Conservation (phyloP, 2,113 vertebrate species). For the Oryzias woworae region DNA sequence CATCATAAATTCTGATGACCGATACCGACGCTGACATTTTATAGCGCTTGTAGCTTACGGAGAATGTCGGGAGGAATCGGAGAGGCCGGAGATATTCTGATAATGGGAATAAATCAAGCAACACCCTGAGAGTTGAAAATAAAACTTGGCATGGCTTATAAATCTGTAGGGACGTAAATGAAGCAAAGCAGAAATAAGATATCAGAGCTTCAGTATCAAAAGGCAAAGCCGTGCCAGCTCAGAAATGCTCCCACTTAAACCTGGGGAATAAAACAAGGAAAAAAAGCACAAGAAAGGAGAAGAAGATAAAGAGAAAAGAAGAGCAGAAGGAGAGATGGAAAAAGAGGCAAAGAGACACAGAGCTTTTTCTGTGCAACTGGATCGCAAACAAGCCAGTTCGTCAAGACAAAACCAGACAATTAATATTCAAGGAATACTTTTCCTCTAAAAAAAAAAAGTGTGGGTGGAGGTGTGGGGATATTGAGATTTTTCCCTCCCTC, state of each 20-base stretch:
- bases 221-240: slow-evolving; percentile 18
- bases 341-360: slow-evolving; percentile 56
- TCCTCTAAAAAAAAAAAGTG: slow-evolving; percentile 34
- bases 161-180: slow-evolving; percentile 61
- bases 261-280: slow-evolving; percentile 10
- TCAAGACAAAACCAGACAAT: slow-evolving; percentile 59
- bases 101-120: slow-evolving; percentile 60
- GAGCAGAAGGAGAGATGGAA: slow-evolving; percentile 44
- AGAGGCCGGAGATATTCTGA: slow-evolving; percentile 55
- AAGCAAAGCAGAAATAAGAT: slow-evolving; percentile 56
- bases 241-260: slow-evolving; percentile 23
- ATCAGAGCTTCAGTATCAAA: slow-evolving; percentile 39
- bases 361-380: slow-evolving; percentile 70
- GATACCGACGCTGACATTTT: slow-evolving; percentile 62
- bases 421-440: slow-evolving; percentile 76
- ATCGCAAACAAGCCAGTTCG: slow-evolving; percentile 73
- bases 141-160: slow-evolving; percentile 50
- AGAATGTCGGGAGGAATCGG: slow-evolving; percentile 37
- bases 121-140: slow-evolving; percentile 54
- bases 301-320: slow-evolving; percentile 26
- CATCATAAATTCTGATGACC: slow-evolving; percentile 51
- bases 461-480: slow-evolving; percentile 32
- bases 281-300: slow-evolving; percentile 7
- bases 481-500: slow-evolving; percentile 54
- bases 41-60: slow-evolving; percentile 27